Evolutionary conservation across 2,797 vertebrate genomes (phyloP), one percentile per base, ranked within the genome.

Genomic region (Onychomys leucogaster): DNA sequence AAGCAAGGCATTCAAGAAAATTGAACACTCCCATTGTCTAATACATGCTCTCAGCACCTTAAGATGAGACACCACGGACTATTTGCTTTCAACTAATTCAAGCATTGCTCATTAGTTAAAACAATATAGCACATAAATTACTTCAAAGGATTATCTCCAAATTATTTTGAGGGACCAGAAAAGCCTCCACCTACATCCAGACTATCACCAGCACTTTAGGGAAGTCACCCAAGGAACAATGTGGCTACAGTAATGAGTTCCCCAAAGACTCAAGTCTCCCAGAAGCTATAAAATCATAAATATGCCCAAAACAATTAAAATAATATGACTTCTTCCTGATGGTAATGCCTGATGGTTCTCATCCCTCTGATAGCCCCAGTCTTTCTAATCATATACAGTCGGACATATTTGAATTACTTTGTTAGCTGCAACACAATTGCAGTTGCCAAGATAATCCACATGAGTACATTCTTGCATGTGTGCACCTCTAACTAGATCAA

Each of bases 61-160:
- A 90, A 97, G 87, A 59, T 8, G 21, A 88, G 57, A 59, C 13
- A 2, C 19, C 94, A 97, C 95, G 78, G 19, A 89, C 16, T 65
- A 29, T 27, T 71, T 78, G 57, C n/a, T 63, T 94, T 61, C 65
- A 97, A 94, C 96, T 78, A 92, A 95, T 32, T 67, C 23, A 94
- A 59, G 75, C 73, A 23, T 91, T 95, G 16, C 91, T 90, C 46
- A 82, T 82, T 94, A 82, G 52, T 90, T 91, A 78, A 94, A 91
- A 89, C 4, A 77, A 96, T 17, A 77, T 0, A 69, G 23, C 52
- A 90, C 57, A 84, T 43, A 86, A 84, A 90, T 61, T 57, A 94
- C 76, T 78, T 65, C 43, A 86, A 96, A 87, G 0, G 0, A 75
- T 81, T 80, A 49, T 94, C 95, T 91, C 94, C 65, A 71, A 78